Evolutionary conservation across 2,797 vertebrate species (phyloP).

Genomic region (Austrolebias charrua): DNA sequence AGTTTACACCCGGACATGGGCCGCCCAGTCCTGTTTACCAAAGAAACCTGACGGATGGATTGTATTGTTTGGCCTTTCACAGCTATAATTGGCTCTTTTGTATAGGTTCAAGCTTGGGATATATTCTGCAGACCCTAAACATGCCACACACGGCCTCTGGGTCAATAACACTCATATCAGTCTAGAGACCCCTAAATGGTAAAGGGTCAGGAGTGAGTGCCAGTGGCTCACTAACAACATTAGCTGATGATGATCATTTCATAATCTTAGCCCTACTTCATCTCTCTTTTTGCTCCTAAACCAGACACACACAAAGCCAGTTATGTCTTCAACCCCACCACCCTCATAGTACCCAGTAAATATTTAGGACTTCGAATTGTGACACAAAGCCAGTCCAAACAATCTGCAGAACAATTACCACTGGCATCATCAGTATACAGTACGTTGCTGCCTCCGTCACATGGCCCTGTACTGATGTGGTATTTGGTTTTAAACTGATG

Average conservation of each 20-base stretch:
- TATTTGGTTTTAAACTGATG: conserved; percentile 55
- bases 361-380: conserved; percentile 78
- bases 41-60: conserved; percentile 80
- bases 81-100: conserved; percentile 81
- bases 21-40: conserved; percentile 77
- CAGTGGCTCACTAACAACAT: conserved; percentile 66
- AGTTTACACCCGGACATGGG: conserved; percentile 74
- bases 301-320: conserved; percentile 62
- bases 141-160: conserved; percentile 79
- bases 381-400: conserved; percentile 80
- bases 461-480: conserved; percentile 62
- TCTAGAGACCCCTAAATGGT: conserved; percentile 80
- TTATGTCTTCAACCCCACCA: conserved; percentile 58
- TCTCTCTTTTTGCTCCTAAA: conserved; percentile 42
- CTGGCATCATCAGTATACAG: conserved; percentile 74
- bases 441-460: conserved; percentile 64
- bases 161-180: conserved; percentile 83
- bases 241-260: conserved; percentile 61
- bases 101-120: conserved; percentile 83
- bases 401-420: conserved; percentile 78
- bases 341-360: conserved; percentile 64
- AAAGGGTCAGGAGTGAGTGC: conserved; percentile 76
- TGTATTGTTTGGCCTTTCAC: conserved; percentile 83
- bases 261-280: conserved; percentile 33
- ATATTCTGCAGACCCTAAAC: conserved; percentile 85